phyloP scores from a whole-genome alignment of 2,113 vertebrate genomes.

The Serilophus lunatus region DNA sequence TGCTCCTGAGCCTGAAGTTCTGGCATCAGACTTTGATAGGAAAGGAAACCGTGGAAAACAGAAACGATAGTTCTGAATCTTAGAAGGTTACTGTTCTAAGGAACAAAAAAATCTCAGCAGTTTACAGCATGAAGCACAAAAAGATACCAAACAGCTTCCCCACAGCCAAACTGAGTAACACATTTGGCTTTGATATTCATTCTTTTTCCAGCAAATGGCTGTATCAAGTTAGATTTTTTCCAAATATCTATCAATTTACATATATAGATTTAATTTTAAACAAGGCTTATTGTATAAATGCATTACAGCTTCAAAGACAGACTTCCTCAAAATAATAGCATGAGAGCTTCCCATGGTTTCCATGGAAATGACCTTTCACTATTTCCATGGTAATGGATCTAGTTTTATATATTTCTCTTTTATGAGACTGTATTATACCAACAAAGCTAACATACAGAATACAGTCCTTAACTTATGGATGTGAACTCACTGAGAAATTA shows the following conservation, averaged over 20 bases:
- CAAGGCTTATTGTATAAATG: conserved; percentile 32
- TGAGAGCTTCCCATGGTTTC: conserved; percentile 62
- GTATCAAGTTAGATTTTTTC: conserved; percentile 1
- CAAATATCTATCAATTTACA: background rate
- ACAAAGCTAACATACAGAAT: conserved; percentile 61
- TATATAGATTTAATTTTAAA: conserved; percentile 45
- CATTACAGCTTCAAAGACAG: conserved; percentile 36
- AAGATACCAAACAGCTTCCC: background rate
- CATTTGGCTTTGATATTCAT: background rate
- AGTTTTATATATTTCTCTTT: conserved; percentile 72
- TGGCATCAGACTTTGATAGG: background rate
- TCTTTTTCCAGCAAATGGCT: background rate
- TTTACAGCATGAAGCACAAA: background rate
- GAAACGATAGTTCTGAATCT: background rate
- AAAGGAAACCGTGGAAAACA: background rate
- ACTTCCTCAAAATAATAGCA: conserved; percentile 59
- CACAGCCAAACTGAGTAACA: background rate
- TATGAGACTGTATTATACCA: conserved; percentile 65
- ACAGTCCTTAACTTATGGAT: conserved; percentile 40
- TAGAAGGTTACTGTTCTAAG: background rate
- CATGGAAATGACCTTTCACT: conserved; percentile 71
- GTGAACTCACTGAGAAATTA: conserved; percentile 7
- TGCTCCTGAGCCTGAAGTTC: background rate
- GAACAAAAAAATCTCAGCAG: background rate
- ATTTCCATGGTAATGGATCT: conserved; percentile 68